Evolutionary conservation across 2,113 vertebrate species (phyloP).

Genomic region (Gorsachius goisagi): DNA sequence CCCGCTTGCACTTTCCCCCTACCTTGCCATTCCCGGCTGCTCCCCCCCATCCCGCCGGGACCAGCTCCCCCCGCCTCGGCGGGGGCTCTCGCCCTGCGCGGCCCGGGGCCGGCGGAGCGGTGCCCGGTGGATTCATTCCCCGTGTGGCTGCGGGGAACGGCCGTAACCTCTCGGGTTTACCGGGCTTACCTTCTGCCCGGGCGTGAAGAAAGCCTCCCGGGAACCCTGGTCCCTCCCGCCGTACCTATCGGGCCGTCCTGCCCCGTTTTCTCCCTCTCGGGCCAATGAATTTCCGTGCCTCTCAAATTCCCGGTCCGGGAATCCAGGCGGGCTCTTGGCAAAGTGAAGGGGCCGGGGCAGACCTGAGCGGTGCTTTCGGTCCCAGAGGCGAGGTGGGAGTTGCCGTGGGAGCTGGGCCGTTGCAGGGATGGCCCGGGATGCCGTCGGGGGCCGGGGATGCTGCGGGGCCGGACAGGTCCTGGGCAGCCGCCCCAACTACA

Average conservation of each 20-base stretch:
- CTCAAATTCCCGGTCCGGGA: neutral
- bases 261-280: neutral
- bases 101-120: neutral
- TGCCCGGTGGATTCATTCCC: neutral
- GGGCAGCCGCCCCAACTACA: neutral
- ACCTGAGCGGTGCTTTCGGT: neutral
- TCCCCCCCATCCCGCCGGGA: neutral
- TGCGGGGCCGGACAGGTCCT: no score
- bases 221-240: neutral
- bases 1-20: neutral
- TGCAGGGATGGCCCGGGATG: neutral
- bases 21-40: neutral
- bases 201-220: neutral
- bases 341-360: neutral
- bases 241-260: neutral
- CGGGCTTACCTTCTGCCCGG: neutral
- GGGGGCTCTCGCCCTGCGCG: neutral
- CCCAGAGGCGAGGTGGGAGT: neutral
- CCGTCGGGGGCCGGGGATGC: neutral
- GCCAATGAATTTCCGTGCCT: neutral
- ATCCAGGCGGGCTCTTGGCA: neutral
- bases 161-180: neutral
- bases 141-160: fast-evolving
- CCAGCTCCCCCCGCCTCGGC: neutral
- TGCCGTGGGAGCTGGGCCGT: neutral